Conservation (phyloP, 2,113 vertebrate species). For the Equus quagga region DNA sequence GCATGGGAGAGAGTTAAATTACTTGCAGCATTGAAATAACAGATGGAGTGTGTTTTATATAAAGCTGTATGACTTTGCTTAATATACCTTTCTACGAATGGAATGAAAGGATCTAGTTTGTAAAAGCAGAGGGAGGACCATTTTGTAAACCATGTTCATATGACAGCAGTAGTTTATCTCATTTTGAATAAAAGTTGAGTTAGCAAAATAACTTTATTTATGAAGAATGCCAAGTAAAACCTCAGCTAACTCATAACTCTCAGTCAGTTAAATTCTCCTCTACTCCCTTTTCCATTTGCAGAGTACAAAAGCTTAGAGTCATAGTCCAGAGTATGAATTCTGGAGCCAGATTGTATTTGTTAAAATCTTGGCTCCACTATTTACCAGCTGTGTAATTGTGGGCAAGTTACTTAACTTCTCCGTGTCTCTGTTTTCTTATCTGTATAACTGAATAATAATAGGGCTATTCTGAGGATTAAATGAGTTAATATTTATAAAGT, state of each 20-base stretch:
- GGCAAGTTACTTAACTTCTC: not conserved
- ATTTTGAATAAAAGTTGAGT: constrained; percentile 14
- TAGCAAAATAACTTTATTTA: not conserved
- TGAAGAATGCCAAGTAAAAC: not conserved
- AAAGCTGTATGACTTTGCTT: constrained; percentile 13
- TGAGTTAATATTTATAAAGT: not conserved
- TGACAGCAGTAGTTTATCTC: not conserved
- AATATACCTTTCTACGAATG: not conserved
- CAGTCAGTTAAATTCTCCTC: not conserved
- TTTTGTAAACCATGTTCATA: not conserved
- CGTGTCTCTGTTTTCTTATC: not conserved
- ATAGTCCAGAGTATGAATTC: not conserved
- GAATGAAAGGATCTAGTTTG: not conserved
- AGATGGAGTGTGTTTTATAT: not conserved
- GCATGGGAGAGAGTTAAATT: not conserved
- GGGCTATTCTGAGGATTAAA: not conserved
- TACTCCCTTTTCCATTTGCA: not conserved
- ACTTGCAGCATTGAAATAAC: not conserved
- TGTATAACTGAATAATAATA: not conserved
- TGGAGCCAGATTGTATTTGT: not conserved
- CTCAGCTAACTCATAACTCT: not conserved
- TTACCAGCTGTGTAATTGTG: not conserved
- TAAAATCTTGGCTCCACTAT: not conserved
- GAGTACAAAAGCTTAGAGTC: not conserved
- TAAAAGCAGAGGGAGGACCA: not conserved